A percentile compares a stretch with the other conserved stretches of the same genome.
Evolutionary conservation across 2,888 invertebrate genomes (phyloP).

Genomic region (Calliphora vomitoria): DNA sequence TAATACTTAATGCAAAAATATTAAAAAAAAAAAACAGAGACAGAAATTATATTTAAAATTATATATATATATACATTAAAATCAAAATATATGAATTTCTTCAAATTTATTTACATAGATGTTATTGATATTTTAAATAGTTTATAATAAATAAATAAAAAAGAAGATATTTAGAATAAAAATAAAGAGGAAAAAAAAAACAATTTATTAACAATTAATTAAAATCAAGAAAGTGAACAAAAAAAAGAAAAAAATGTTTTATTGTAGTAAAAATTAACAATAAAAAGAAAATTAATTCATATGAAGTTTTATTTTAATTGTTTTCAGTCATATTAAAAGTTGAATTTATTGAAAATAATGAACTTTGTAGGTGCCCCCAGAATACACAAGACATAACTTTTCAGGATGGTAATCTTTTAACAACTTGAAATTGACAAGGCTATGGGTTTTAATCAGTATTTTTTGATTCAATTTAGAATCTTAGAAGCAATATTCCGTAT

Average conservation of each 20-base stretch:
- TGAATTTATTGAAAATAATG: too few species aligned
- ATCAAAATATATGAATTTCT: conserved; percentile 45
- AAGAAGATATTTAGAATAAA: conserved; percentile 62
- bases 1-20: conserved; percentile 33
- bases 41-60: conserved; percentile 15
- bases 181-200: conserved; percentile 28
- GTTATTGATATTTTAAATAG: conserved; percentile 72
- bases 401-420: too few species aligned
- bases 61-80: conserved; percentile 25
- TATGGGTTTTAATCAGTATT: too few species aligned
- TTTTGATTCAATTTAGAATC: too few species aligned
- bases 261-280: conserved; percentile 60
- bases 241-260: conserved; percentile 43
- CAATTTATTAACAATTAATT: conserved; percentile 46
- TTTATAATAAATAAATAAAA: conserved; percentile 51
- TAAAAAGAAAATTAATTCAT: conserved; percentile 10
- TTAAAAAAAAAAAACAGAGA: conserved; percentile 25
- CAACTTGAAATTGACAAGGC: too few species aligned
- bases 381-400: too few species aligned
- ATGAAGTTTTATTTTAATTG: conserved; percentile 15
- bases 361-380: too few species aligned
- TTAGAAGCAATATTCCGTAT: too few species aligned
- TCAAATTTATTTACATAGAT: conserved; percentile 69
- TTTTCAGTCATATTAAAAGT: too few species aligned
- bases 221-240: conserved; percentile 27